Evolutionary conservation across 2,888 invertebrate genomes (phyloP), one percentile per base, ranked within the genome.

Genomic region (Crossocerus cetratus): DNA sequence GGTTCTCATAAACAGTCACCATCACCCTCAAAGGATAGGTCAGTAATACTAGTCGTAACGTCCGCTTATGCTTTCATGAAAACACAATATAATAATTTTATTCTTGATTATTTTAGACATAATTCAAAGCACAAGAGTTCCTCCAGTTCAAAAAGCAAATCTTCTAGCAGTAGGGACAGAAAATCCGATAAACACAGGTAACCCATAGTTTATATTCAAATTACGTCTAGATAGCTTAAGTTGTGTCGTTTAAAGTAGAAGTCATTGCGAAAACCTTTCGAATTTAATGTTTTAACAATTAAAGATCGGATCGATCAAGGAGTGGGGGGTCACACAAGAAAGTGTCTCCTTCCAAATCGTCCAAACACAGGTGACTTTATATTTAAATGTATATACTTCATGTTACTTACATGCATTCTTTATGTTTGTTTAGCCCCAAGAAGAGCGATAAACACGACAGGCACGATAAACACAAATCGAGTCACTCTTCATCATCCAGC

Each of bases 331-430:
- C 90, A 83, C 90, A 90, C 83, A 90, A 89, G 89, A 90, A 89
- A 86, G 87, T 85, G 86, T 90, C 90, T 88, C 85, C 91, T 91
- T 85, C 92, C 86, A 92, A 92, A 87, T 93, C 93, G 21, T 92
- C 93, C 80, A 93, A 93, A 91, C 93, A 94, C 89, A 94, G 92
- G 91, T 94, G 87, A 90, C 86, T 84, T 76, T 63, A 42, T 4
- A 16, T 1, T 43, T 60, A 43, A 43, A 20, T 54, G 13, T 44
- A 8, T 60, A 4, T 69, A 4, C 56, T 69, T 69, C 21, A 55
- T 14, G 1, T 21, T 67, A n/a, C 22, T 62, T 68, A 43, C 14
- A 65, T 72, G 62, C 4, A 56, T 68, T 70, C 72, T 44, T 64
- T 70, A 65, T 71, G 56, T 65, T 66, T 69, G 80, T 83, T 56